Evolutionary conservation across 2,888 invertebrate genomes (phyloP).

Genomic region (Eupelmus urozonus): DNA sequence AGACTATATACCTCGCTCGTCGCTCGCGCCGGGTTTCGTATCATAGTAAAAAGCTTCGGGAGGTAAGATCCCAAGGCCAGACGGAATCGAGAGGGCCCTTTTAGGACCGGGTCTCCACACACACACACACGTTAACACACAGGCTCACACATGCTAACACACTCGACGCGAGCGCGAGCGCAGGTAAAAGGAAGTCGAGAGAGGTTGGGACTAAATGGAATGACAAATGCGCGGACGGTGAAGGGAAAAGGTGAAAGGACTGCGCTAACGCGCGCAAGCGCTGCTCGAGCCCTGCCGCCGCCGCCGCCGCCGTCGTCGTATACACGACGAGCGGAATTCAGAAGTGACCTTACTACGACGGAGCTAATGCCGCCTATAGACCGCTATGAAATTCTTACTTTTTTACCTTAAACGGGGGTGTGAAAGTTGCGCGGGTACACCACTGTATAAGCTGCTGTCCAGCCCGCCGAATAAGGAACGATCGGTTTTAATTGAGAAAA

Average conservation of each 20-base stretch:
- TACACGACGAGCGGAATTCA: conserved; percentile 51
- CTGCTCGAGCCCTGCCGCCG: conserved; percentile 14
- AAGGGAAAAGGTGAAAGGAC: conserved; percentile 73
- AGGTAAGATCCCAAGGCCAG: conserved; percentile 35
- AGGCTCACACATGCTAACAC: too few species aligned
- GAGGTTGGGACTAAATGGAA: conserved; percentile 68
- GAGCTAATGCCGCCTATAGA: too few species aligned
- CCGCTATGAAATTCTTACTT: conserved; percentile 4
- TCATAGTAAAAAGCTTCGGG: conserved; percentile 48
- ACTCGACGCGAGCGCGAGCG: conserved; percentile 58
- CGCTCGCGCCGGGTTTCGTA: not conserved
- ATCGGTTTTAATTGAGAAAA: not conserved
- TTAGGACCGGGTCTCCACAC: conserved; percentile 57
- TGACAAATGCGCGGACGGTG: conserved; percentile 73
- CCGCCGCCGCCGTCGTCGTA: too few species aligned
- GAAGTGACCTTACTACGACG: conserved; percentile 43
- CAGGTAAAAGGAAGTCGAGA: conserved; percentile 59
- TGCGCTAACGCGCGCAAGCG: conserved; percentile 32
- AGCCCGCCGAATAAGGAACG: too few species aligned
- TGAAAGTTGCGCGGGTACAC: conserved; percentile 7
- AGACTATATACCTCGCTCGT: not conserved
- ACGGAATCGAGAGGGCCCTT: conserved; percentile 63
- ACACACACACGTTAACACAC: too few species aligned
- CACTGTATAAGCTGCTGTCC: not conserved
- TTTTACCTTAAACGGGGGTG: conserved; percentile 18